A percentile compares a stretch with the other conserved stretches of the same genome.
These are phyloP conservation scores for Muntiacus reevesi DNA, from an alignment of 2,113 vertebrate genomes.

Conservation along the genomic window DNA sequence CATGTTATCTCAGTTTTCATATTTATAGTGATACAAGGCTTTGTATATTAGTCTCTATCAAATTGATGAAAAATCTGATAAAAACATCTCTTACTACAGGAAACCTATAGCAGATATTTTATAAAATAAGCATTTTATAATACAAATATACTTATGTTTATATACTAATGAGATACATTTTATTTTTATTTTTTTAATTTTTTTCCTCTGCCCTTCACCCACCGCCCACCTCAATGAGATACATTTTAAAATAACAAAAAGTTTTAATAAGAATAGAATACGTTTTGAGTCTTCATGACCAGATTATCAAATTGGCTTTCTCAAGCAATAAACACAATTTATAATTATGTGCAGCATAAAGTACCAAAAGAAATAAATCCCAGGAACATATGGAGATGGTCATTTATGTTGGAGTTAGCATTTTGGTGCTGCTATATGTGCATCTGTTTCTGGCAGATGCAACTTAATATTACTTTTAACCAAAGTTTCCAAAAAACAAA, in stretches of 20 bases:
- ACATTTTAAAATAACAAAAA: neutral
- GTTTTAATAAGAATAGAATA: neutral
- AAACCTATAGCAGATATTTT: neutral
- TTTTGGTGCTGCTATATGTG: conserved; percentile 41
- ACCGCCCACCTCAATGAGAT: neutral
- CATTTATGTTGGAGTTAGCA: conserved; percentile 60
- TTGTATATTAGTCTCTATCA: neutral
- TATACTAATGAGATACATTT: neutral
- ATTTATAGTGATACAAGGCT: neutral
- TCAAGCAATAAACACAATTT: conserved; percentile 3
- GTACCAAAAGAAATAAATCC: conserved; percentile 38
- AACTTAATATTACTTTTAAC: conserved; percentile 64
- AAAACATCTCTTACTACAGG: neutral
- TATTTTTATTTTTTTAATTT: neutral
- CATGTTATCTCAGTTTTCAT: neutral
- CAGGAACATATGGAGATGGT: conserved; percentile 61
- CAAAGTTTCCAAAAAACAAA: conserved; percentile 41
- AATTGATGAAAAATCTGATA: neutral
- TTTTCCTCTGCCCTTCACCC: too few species aligned
- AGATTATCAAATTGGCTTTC: neutral
- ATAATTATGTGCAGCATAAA: conserved; percentile 35
- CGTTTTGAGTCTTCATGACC: neutral
- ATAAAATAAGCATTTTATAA: neutral
- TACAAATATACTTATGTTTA: neutral
- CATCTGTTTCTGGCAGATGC: conserved; percentile 67